Evolutionary conservation across 2,888 invertebrate genomes (phyloP).

Genomic region (Teleiodes luculella): DNA sequence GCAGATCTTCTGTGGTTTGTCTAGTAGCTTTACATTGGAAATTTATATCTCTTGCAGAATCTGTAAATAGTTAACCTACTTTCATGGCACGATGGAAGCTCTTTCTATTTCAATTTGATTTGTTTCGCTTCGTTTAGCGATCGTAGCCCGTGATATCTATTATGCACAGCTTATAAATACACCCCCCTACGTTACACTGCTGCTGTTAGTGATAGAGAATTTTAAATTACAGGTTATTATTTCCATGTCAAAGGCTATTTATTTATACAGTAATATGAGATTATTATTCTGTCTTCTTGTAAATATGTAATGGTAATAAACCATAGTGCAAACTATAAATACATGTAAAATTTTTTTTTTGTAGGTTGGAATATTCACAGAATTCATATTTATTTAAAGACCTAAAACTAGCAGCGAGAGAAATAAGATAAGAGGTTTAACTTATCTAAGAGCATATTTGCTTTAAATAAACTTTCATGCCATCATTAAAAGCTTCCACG

Average conservation of each 20-base stretch:
- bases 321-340: too few species aligned
- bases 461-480: too few species aligned
- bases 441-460: too few species aligned
- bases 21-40: conserved; percentile 28
- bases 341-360: too few species aligned
- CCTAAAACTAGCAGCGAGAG: too few species aligned
- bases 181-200: background rate
- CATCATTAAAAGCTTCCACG: too few species aligned
- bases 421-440: too few species aligned
- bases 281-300: too few species aligned
- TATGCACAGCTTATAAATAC: background rate
- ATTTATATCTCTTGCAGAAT: background rate
- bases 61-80: conserved; percentile 7
- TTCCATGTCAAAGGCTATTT: background rate
- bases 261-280: background rate
- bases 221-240: background rate
- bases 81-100: background rate
- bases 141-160: background rate
- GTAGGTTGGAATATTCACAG: too few species aligned
- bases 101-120: background rate
- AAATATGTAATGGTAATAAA: too few species aligned
- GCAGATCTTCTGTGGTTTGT: conserved; percentile 25
- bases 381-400: too few species aligned
- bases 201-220: background rate
- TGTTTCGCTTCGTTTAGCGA: background rate